These are phyloP conservation scores for Malacosoma neustria DNA, from an alignment of 2,888 invertebrate genomes.

Conservation along the genomic window DNA sequence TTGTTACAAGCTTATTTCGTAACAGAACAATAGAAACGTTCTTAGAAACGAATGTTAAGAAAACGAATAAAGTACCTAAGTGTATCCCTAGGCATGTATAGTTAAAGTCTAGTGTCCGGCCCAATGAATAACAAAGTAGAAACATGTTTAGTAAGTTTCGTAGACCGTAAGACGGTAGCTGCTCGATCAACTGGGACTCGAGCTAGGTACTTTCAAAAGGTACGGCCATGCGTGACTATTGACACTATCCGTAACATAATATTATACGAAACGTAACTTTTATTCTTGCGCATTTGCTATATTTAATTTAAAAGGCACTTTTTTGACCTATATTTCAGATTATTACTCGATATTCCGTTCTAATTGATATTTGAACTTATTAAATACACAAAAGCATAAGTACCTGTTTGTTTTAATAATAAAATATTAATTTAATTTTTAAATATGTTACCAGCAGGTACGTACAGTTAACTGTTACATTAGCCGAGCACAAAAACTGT, in stretches of 20 bases:
- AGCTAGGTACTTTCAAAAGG: slow-evolving; percentile 17
- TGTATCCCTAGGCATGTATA: slow-evolving; percentile 3
- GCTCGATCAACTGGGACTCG: slow-evolving; percentile 3
- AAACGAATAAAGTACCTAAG: slow-evolving; percentile 4
- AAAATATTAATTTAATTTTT: no score
- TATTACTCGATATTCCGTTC: no score
- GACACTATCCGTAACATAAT: not conserved
- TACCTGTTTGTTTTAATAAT: no score
- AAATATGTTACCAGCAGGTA: no score
- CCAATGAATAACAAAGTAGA: slow-evolving; percentile 11
- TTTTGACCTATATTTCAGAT: no score
- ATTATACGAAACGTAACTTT: not conserved
- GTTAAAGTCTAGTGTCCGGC: slow-evolving; percentile 4
- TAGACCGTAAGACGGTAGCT: slow-evolving; percentile 5
- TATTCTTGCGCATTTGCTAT: no score
- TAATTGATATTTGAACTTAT: no score
- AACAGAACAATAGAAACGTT: not conserved
- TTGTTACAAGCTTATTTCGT: not conserved
- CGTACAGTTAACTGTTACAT: no score
- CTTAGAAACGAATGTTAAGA: not conserved
- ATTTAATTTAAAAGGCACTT: no score
- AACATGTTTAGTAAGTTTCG: slow-evolving; percentile 22
- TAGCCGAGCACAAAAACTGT: no score
- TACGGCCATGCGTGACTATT: slow-evolving; percentile 29
- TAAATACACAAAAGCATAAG: no score